Conservation (phyloP, 2,888 invertebrate species). For the Napeogenes sylphis region DNA sequence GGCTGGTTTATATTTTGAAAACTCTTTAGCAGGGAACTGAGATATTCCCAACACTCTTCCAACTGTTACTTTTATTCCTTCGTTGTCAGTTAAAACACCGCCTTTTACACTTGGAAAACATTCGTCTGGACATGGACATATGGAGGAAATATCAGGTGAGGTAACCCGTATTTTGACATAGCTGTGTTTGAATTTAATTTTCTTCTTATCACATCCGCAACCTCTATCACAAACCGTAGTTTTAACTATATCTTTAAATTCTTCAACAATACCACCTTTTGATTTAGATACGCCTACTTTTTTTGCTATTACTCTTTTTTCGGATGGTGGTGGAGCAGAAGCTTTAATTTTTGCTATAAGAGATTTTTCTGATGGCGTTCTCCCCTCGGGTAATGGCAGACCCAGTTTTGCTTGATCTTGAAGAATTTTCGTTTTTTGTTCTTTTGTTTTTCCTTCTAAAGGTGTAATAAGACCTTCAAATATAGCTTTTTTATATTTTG, state of each 20-base stretch:
- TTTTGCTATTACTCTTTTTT: slow-evolving; percentile 38
- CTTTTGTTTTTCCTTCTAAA: slow-evolving; percentile 34
- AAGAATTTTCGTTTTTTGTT: slow-evolving; percentile 32
- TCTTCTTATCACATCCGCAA: slow-evolving; percentile 61
- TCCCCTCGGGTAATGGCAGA: slow-evolving; percentile 31
- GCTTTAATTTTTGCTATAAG: slow-evolving; percentile 25
- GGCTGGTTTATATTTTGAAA: slow-evolving; percentile 9
- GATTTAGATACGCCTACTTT: slow-evolving; percentile 34
- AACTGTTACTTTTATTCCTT: slow-evolving; percentile 59
- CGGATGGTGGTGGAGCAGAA: slow-evolving; percentile 7
- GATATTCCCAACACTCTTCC: slow-evolving; percentile 49
- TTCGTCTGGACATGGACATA: slow-evolving; percentile 56
- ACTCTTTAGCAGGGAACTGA: slow-evolving; percentile 34
- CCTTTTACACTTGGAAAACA: slow-evolving; percentile 54
- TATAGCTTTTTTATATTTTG: slow-evolving; percentile 33
- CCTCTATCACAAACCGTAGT: slow-evolving; percentile 54
- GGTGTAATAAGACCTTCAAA: slow-evolving; percentile 35
- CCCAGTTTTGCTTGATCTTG: slow-evolving; percentile 25
- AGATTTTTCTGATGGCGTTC: slow-evolving; percentile 31
- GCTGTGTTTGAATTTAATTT: slow-evolving; percentile 62
- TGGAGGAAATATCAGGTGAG: slow-evolving; percentile 57
- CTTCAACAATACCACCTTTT: slow-evolving; percentile 42
- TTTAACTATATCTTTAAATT: slow-evolving; percentile 51
- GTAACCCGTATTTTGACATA: slow-evolving; percentile 61
- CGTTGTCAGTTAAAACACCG: slow-evolving; percentile 54